Evolutionary conservation across 2,888 invertebrate genomes (phyloP), one percentile per base, ranked within the genome.

Genomic region (Phorcus lineatus): DNA sequence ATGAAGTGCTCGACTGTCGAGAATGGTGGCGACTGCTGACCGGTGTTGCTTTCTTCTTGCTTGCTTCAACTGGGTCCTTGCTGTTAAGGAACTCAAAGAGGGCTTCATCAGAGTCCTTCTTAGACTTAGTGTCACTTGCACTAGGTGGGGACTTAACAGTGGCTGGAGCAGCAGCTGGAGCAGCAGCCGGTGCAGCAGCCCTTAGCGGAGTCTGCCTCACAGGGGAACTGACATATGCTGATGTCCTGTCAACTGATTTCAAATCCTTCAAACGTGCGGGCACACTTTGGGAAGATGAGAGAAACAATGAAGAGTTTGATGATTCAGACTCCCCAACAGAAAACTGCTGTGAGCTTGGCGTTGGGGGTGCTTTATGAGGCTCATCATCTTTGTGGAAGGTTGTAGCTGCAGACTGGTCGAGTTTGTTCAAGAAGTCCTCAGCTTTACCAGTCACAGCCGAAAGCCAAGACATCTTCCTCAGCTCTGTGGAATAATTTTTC

Each of bases 381-480:
- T 86, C 85, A 66, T 85, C 84, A 13, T 75, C 74, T 57, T 83
- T 87, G 67, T 89, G 91, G 22, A 94, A 86, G 1, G 95, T 96
- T 24, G 94, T 95, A 0, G 96, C 96, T 31, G 96, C 96, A 91
- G 95, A 95, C 89, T 96, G 95, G 88, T 96, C 96, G 31, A 96
- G 92, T 89, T 95, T 95, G 89, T 96, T 96, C 24, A 97, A 94
- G 81, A 96, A 94, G 89, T 94, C 95, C 90, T 96, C 96, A 17
- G 96, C 96, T 84, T 95, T 96, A 40, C 95, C 96, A 81, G 96
- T 96, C 80, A 96, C 94, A 82, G 95, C 96, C 82, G 95, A 94
- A 81, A 96, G 94, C 96, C 96, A 96, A 85, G 96, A 95, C 96
- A 96, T 96, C 19, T 70, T 87, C 66, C 36, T 83, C 24, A 53